These are phyloP conservation scores for Rhadina sibilatrix DNA, from an alignment of 2,113 vertebrate species.

Conservation along the genomic window DNA sequence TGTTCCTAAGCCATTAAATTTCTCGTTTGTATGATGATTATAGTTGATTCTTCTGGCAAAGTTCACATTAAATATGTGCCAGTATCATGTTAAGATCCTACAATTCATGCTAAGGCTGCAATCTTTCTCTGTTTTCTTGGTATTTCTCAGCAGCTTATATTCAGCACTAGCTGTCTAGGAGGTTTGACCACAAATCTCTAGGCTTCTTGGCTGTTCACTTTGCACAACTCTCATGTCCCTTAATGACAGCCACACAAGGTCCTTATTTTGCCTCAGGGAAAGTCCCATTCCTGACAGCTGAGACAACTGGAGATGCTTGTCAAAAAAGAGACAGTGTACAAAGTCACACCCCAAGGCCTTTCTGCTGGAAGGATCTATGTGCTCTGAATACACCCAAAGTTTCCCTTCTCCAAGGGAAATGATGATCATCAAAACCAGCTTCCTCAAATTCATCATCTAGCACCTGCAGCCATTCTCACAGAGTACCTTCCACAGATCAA, in stretches of 20 bases:
- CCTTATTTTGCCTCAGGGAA: neutral
- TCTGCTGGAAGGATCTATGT: neutral
- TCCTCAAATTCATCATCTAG: neutral
- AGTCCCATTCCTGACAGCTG: neutral
- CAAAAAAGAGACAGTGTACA: neutral
- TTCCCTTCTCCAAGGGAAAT: neutral
- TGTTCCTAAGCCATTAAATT: neutral
- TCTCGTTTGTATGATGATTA: neutral
- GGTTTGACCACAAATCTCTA: neutral
- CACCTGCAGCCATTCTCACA: neutral
- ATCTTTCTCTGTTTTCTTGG: neutral
- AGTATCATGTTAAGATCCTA: neutral
- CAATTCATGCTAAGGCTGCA: neutral
- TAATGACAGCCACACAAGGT: neutral
- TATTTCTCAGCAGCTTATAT: neutral
- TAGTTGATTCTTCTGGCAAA: neutral
- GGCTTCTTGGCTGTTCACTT: neutral
- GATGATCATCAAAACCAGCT: neutral
- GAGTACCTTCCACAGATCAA: neutral
- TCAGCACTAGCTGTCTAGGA: neutral
- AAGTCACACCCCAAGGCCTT: neutral
- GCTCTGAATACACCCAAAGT: neutral
- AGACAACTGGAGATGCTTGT: neutral
- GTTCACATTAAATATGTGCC: neutral
- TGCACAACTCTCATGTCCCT: neutral